Percentiles rank a stretch among this genome's conserved stretches.
Evolutionary conservation across 1,140 invertebrate genomes (phyloP).

Genomic region (Caenorhabditis elegans): DNA sequence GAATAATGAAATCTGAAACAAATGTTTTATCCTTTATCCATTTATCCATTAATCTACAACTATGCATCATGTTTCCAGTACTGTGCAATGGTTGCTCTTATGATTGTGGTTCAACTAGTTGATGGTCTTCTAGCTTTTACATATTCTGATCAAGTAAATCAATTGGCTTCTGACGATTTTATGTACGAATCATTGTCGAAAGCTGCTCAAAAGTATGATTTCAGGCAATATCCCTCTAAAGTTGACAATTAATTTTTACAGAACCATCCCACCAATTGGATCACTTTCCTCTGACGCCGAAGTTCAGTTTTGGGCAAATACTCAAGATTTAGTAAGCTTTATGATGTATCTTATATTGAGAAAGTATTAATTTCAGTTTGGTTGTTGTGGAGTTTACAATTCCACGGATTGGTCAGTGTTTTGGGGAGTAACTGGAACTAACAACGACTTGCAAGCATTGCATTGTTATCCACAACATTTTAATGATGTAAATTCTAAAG

Average conservation of each 20-base stretch:
- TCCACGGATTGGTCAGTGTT: neutral
- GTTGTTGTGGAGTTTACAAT: conserved; percentile 18
- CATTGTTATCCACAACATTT: neutral
- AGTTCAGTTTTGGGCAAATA: conserved; percentile 37
- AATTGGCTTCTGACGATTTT: conserved; percentile 27
- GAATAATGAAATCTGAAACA: too few relatives aligned
- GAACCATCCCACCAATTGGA: neutral
- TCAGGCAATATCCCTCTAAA: neutral
- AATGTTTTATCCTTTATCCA: too few relatives aligned
- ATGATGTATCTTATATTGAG: neutral
- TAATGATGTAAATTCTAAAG: neutral
- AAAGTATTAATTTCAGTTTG: neutral
- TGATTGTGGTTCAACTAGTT: conserved; percentile 43
- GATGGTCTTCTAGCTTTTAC: conserved; percentile 40
- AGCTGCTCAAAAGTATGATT: neutral
- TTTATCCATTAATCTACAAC: too few relatives aligned
- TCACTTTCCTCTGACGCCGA: neutral
- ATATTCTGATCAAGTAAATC: conserved; percentile 39
- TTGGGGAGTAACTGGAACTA: neutral
- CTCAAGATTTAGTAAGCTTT: conserved; percentile 7
- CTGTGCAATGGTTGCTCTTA: conserved; percentile 36
- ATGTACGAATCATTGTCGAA: conserved; percentile 21
- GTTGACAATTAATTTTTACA: neutral
- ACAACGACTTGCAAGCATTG: neutral
- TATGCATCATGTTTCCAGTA: conserved; percentile 12